A percentile compares a stretch with the other conserved stretches of the same genome.
phyloP scores from a whole-genome alignment of 2,797 vertebrate species.

The Neosilurus mollespiculum region DNA sequence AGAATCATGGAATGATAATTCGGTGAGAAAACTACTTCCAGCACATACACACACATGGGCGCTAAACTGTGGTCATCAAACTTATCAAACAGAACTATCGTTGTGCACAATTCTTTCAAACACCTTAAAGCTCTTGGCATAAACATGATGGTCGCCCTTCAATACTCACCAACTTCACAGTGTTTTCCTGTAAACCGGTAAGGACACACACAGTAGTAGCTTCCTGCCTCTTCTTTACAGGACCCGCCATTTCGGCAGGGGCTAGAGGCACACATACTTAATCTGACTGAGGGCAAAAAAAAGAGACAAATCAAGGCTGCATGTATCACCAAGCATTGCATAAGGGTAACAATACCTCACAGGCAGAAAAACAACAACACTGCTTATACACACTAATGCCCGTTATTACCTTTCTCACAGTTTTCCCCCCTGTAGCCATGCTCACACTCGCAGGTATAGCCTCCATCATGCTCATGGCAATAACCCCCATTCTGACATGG shows the following conservation, averaged over 20 bases:
- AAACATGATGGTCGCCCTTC: neutral
- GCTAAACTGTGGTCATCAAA: slow-evolving; percentile 26
- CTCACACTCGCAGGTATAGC: slow-evolving; percentile 88
- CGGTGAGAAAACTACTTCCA: slow-evolving; percentile 29
- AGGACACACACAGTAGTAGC: slow-evolving; percentile 89
- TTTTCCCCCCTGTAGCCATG: slow-evolving; percentile 86
- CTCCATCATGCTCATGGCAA: slow-evolving; percentile 84
- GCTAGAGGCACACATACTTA: slow-evolving; percentile 84
- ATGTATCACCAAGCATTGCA: slow-evolving; percentile 6
- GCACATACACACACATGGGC: neutral
- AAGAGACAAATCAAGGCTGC: slow-evolving; percentile 37
- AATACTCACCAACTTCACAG: slow-evolving; percentile 91
- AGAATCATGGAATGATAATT: slow-evolving; percentile 20
- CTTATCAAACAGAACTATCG: neutral
- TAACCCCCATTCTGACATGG: slow-evolving; percentile 94
- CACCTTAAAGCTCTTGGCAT: neutral
- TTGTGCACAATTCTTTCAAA: slow-evolving; percentile 23
- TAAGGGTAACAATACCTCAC: neutral
- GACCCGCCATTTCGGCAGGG: slow-evolving; percentile 95
- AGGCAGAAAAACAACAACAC: neutral
- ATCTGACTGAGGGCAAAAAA: slow-evolving; percentile 79
- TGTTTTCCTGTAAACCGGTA: slow-evolving; percentile 93
- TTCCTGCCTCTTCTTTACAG: slow-evolving; percentile 83
- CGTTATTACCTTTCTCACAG: slow-evolving; percentile 88
- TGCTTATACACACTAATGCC: neutral